A percentile compares a stretch with the other conserved stretches of the same genome.
Conservation (phyloP, 2,888 invertebrate genomes). For the Eilema sororculum region DNA sequence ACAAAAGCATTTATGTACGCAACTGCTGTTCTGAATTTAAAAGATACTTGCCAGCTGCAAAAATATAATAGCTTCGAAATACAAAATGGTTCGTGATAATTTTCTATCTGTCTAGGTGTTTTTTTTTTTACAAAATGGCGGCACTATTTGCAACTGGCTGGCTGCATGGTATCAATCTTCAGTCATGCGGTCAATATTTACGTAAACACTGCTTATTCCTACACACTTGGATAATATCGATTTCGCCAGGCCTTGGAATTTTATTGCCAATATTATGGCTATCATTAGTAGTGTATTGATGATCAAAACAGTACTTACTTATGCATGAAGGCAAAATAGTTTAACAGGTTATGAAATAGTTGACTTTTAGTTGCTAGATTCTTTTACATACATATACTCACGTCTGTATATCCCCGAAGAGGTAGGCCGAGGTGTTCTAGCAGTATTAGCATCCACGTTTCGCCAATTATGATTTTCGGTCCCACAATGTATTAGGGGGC, state of each 20-base stretch:
- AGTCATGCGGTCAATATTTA: conserved; percentile 28
- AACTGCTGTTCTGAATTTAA: conserved; percentile 16
- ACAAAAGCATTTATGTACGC: conserved; percentile 13
- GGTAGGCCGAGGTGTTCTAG: no score
- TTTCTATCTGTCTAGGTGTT: not conserved
- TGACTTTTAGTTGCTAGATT: no score
- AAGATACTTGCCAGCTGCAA: conserved; percentile 21
- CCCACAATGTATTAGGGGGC: no score
- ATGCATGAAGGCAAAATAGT: not conserved
- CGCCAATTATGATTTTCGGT: no score
- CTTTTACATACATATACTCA: no score
- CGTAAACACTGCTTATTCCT: conserved; percentile 19
- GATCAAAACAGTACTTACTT: no score
- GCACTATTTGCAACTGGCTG: not conserved
- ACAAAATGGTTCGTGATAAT: conserved; percentile 27
- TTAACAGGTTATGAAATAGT: no score
- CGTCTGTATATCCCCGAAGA: no score
- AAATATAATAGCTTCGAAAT: conserved; percentile 30
- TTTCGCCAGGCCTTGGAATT: conserved; percentile 19
- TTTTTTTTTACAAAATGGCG: conserved; percentile 6
- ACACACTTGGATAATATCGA: conserved; percentile 19
- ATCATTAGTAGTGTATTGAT: not conserved
- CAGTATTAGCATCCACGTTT: no score
- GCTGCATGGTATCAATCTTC: conserved; percentile 9
- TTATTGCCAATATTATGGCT: conserved; percentile 13